Evolutionary conservation across 2,888 invertebrate genomes (phyloP).

Genomic region (Epirrhoe alternata): DNA sequence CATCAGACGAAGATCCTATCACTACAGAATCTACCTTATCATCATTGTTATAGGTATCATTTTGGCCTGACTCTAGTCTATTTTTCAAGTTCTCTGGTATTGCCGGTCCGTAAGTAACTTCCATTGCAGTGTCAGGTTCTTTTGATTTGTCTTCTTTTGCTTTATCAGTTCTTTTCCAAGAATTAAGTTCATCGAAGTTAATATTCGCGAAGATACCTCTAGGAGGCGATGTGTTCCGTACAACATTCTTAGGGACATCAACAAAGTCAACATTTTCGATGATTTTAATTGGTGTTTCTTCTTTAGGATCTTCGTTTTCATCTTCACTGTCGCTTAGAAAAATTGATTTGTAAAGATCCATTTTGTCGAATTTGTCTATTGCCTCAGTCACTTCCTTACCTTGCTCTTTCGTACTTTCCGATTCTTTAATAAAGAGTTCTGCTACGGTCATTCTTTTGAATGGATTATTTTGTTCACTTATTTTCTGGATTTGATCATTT

Average conservation of each 20-base stretch:
- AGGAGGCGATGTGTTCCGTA: conserved; percentile 88
- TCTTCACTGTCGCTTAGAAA: conserved; percentile 93
- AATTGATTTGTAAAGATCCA: conserved; percentile 95
- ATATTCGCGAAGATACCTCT: conserved; percentile 89
- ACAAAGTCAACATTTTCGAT: conserved; percentile 50
- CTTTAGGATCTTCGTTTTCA: conserved; percentile 66
- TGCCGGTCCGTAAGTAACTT: conserved; percentile 84
- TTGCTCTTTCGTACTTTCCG: conserved; percentile 64
- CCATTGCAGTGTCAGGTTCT: conserved; percentile 22
- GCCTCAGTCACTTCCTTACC: conserved; percentile 67
- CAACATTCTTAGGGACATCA: conserved; percentile 81
- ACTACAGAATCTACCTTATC: conserved; percentile 38
- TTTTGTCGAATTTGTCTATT: conserved; percentile 79
- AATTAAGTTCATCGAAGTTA: conserved; percentile 85
- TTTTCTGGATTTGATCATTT: conserved; percentile 15
- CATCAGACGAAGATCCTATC: conserved; percentile 68
- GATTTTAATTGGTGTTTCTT: conserved; percentile 10
- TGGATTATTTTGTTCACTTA: conserved; percentile 44
- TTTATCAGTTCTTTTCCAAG: conserved; percentile 67
- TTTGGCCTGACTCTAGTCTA: conserved; percentile 53
- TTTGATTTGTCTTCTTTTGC: conserved; percentile 31
- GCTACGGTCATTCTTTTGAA: conserved; percentile 78
- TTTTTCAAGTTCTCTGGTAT: conserved; percentile 80
- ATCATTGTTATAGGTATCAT: conserved; percentile 13
- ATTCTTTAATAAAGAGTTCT: conserved; percentile 77